phyloP scores from a whole-genome alignment of 2,113 vertebrate species.

The Corythoichthys haematopterus region DNA sequence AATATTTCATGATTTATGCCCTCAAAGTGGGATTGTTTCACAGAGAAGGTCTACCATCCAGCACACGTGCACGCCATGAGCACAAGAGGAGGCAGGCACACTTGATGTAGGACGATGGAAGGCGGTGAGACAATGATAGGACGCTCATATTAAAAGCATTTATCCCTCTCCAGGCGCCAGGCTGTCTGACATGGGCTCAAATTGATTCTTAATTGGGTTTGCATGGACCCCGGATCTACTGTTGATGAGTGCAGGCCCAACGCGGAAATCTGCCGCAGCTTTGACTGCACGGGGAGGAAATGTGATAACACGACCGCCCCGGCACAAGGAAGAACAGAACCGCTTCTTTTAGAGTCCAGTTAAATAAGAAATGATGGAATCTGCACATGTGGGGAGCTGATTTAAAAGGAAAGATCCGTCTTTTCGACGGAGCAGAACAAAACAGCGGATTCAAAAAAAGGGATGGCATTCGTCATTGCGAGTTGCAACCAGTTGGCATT shows the following conservation, averaged over 20 bases:
- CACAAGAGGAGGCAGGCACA: slow-evolving; percentile 5
- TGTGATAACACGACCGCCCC: slow-evolving; percentile 52
- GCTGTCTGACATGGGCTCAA: slow-evolving; percentile 75
- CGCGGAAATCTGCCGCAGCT: slow-evolving; percentile 54
- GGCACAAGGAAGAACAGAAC: slow-evolving; percentile 17
- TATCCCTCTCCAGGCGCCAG: slow-evolving; percentile 74
- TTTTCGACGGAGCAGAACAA: slow-evolving; percentile 65
- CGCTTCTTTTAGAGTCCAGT: slow-evolving; percentile 25
- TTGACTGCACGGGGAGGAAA: slow-evolving; percentile 42
- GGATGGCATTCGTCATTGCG: slow-evolving; percentile 73
- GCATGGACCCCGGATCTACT: slow-evolving; percentile 72
- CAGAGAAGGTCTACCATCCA: slow-evolving; percentile 36
- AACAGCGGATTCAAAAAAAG: slow-evolving; percentile 64
- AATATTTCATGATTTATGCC: slow-evolving; percentile 34
- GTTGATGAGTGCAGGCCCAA: slow-evolving; percentile 66
- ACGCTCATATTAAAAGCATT: slow-evolving; percentile 77
- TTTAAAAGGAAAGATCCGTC: slow-evolving; percentile 65
- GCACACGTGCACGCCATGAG: slow-evolving; percentile 52
- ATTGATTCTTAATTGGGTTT: slow-evolving; percentile 79
- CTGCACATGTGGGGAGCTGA: slow-evolving; percentile 55
- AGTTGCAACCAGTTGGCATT: slow-evolving; percentile 72
- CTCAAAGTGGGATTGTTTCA: slow-evolving; percentile 37
- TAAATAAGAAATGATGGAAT: slow-evolving; percentile 40
- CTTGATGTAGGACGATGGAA: slow-evolving; percentile 64
- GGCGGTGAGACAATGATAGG: slow-evolving; percentile 71